Evolutionary conservation across 2,888 invertebrate genomes (phyloP).

Genomic region (Nomada hirtipes): DNA sequence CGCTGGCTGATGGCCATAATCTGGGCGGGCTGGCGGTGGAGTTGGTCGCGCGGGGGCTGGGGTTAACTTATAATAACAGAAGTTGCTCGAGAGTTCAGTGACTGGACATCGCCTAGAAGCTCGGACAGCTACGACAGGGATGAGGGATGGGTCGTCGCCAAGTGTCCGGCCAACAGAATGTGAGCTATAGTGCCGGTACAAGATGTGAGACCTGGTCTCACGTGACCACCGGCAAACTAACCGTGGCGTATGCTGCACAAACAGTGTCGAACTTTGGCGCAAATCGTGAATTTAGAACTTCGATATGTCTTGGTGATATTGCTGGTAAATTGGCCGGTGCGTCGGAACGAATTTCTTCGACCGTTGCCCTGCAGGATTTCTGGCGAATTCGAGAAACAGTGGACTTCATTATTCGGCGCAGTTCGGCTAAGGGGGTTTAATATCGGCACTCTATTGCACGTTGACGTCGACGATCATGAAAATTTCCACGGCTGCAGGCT

Average conservation of each 20-base stretch:
- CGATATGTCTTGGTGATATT: constrained; percentile 74
- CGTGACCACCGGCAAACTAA: constrained; percentile 76
- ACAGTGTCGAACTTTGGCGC: constrained; percentile 75
- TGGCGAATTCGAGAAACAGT: neutral
- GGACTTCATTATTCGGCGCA: no score
- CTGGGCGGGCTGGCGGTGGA: constrained; percentile 73
- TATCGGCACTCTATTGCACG: no score
- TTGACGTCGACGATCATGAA: no score
- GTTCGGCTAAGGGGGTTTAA: no score
- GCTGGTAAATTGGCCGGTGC: constrained; percentile 71
- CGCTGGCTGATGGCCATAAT: constrained; percentile 84
- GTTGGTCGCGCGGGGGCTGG: constrained; percentile 60
- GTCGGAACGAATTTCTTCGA: constrained; percentile 68
- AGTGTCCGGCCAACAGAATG: constrained; percentile 82
- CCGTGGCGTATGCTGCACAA: constrained; percentile 75
- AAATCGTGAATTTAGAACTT: constrained; percentile 79
- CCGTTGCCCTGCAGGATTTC: neutral
- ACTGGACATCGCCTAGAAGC: constrained; percentile 80
- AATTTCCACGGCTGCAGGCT: no score
- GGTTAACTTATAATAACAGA: constrained; percentile 85
- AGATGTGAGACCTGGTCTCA: constrained; percentile 78
- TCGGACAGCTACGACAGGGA: constrained; percentile 78
- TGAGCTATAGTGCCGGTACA: constrained; percentile 78
- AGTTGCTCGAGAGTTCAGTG: constrained; percentile 82
- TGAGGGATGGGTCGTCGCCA: constrained; percentile 83